Percentiles rank a stretch among this genome's conserved stretches.
Evolutionary conservation across 53 echinoderm and acorn worm genomes (phyloP).

Genomic region (Astropecten irregularis): DNA sequence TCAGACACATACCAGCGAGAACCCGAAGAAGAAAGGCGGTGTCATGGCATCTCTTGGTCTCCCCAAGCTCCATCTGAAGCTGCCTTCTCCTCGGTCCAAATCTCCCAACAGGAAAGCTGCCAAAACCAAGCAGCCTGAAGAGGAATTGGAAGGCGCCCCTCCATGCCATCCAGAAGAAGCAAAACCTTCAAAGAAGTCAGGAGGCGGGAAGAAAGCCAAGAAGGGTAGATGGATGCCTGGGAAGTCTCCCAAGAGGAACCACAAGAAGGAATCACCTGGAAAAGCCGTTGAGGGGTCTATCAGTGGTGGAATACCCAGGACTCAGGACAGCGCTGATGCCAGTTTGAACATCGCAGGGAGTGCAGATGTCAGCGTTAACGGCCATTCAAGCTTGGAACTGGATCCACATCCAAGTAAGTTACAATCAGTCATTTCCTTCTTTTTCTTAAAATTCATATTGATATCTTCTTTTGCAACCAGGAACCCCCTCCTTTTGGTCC

Average conservation of each 20-base stretch:
- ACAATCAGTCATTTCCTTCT: background rate
- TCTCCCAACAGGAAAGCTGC: background rate
- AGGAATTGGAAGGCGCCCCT: background rate
- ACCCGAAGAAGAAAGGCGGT: constrained; percentile 67
- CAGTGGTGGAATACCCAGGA: background rate
- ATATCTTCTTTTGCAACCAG: too few species aligned
- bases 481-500: too few species aligned
- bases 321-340: background rate
- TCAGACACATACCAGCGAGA: constrained; percentile 41
- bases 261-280: background rate
- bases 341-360: background rate
- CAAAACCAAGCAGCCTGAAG: background rate
- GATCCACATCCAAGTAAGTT: constrained; percentile 40
- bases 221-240: constrained; percentile 11
- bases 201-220: constrained; percentile 27
- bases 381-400: constrained; percentile 2
- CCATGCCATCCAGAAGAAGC: background rate
- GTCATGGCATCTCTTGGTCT: constrained; percentile 63
- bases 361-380: background rate
- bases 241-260: constrained; percentile 12
- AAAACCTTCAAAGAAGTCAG: background rate
- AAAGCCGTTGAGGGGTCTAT: background rate
- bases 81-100: constrained; percentile 49
- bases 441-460: too few species aligned
- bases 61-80: constrained; percentile 62